Conservation (phyloP, 2,888 invertebrate genomes). For the Acholoe squamosa region DNA sequence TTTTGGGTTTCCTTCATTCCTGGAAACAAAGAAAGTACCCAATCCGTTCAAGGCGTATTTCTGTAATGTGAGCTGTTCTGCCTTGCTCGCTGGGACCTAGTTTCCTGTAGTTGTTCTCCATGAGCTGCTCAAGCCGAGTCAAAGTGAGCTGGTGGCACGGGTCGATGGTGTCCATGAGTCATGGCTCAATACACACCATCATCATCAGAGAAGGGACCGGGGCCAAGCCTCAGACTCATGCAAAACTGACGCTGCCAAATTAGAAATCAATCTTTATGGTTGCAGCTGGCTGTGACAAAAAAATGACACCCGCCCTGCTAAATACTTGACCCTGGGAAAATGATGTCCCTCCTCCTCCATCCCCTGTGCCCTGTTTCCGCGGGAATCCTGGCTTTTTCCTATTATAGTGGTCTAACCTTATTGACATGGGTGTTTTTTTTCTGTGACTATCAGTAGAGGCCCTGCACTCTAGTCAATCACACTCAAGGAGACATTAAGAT, state of each 20-base stretch:
- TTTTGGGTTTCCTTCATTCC: too few species aligned
- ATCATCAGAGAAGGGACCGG: neutral
- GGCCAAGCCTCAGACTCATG: constrained; percentile 13
- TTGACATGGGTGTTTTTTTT: neutral
- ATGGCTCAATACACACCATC: constrained; percentile 44
- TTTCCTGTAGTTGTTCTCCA: neutral
- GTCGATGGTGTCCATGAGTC: constrained; percentile 33
- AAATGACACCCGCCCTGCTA: constrained; percentile 32
- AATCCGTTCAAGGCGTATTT: too few species aligned
- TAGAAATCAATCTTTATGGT: constrained; percentile 54
- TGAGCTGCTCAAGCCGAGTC: neutral
- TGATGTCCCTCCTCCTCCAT: constrained; percentile 27
- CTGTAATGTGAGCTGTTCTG: neutral
- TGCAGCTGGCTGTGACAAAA: constrained; percentile 41
- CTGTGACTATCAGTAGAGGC: too few species aligned
- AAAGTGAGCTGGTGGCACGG: neutral
- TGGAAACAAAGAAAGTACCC: too few species aligned
- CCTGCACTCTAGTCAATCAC: too few species aligned
- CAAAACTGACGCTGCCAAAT: constrained; percentile 45
- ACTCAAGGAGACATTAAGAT: neutral
- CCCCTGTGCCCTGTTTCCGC: neutral
- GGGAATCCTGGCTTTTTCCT: neutral
- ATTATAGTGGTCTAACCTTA: neutral
- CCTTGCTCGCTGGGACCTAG: neutral
- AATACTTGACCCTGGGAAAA: constrained; percentile 26